Evolutionary conservation across 2,113 vertebrate genomes (phyloP).

Genomic region (Sminthopsis crassicaudata): DNA sequence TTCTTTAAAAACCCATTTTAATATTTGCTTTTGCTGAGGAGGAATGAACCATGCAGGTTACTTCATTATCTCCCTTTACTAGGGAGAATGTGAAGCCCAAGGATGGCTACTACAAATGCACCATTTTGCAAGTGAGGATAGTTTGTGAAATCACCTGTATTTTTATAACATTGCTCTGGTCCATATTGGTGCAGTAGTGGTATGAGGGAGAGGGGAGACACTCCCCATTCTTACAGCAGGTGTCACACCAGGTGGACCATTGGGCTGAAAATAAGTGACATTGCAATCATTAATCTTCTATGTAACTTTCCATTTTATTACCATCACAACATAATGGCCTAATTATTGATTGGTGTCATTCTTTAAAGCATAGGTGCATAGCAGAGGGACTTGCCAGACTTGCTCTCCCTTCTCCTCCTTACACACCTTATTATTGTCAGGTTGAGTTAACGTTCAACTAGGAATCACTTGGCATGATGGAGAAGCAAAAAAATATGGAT

Average conservation of each 20-base stretch:
- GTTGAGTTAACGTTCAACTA: conserved; percentile 78
- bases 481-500: conserved; percentile 77
- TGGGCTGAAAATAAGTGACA: background rate
- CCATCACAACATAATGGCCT: background rate
- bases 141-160: background rate
- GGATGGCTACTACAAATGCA: background rate
- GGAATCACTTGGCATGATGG: conserved; percentile 75
- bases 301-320: conserved; percentile 44
- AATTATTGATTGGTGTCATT: conserved; percentile 1
- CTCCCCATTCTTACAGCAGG: background rate
- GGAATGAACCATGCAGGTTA: background rate
- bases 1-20: background rate
- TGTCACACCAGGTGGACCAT: background rate
- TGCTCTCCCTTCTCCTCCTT: background rate
- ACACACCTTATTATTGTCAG: conserved; percentile 65
- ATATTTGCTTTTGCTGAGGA: background rate
- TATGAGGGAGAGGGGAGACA: background rate
- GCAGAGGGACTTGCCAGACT: conserved; percentile 43
- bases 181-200: background rate
- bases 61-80: background rate
- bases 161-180: background rate
- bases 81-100: background rate
- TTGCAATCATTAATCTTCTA: conserved; percentile 21
- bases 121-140: background rate
- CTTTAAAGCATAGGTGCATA: conserved; percentile 2